Evolutionary conservation across 1,140 invertebrate species (phyloP), one percentile per base, ranked within the genome.

Genomic region (Rhagoletis zephyria): DNA sequence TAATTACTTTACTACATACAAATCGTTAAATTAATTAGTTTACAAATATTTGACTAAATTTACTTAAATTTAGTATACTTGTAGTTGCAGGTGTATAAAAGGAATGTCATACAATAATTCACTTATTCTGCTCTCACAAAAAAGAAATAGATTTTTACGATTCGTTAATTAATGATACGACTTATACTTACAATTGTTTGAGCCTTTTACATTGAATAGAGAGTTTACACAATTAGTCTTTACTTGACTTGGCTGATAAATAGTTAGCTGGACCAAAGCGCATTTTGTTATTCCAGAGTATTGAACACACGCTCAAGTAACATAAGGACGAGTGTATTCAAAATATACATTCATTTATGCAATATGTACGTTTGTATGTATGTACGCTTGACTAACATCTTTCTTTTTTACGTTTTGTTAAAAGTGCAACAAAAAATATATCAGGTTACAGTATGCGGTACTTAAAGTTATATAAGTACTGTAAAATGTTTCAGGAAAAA

Each of bases 401-500:
- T 19, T 12, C 6, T 56, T 7, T 81, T 56, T 42, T 56, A n/a
- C 45, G 16, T n/a, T 81, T 56, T 14, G 45, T 81, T 81, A 19
- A 81, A 81, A 56, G 6, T 56, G 74, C 74, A 81, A 81, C 48
- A 19, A 81, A 81, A 81, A 81, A 48, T 81, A 56, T 51, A 81
- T 81, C 74, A 81, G 74, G 74, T 81, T 81, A 81, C 16, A 81
- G 74, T 81, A 56, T 51, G 48, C 74, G 48, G n/a, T 81, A 81
- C 74, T 56, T 81, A 81, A 81, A 56, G 19, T 81, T 81, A 56
- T 51, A 51, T n/a, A 30, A 81, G n/a, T 56, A 51, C 48, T 10
- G 51, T n/a, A 51, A 30, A 16, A 81, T 81, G 48, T 81, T 81
- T 51, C 10, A 5, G 19, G 56, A 81, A 51, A 81, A 81, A 81